Evolutionary conservation across 2,888 invertebrate species (phyloP).

Genomic region (Eupithecia pulchellata): DNA sequence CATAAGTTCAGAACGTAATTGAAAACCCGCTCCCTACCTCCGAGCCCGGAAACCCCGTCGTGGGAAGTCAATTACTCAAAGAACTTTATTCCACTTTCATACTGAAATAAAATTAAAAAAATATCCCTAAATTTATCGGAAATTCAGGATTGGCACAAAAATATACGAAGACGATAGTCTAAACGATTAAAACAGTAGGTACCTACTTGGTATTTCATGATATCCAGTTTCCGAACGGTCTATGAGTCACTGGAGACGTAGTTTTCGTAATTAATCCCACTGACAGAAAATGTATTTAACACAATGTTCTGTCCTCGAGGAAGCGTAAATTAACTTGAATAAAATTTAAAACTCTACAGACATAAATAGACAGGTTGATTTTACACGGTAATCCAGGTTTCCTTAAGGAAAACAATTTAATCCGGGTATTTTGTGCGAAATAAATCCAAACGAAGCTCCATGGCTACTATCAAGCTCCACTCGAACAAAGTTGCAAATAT

Average conservation of each 20-base stretch:
- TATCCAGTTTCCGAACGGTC: conserved; percentile 7
- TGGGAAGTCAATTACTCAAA: conserved; percentile 23
- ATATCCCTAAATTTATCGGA: conserved; percentile 5
- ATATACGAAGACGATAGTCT: background rate
- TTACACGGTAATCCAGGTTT: conserved; percentile 38
- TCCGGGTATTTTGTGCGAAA: conserved; percentile 39
- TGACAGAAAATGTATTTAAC: conserved; percentile 10
- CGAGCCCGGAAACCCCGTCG: conserved; percentile 23
- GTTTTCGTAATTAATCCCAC: conserved; percentile 28
- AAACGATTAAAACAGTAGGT: background rate
- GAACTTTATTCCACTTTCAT: conserved; percentile 17
- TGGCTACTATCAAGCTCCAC: conserved; percentile 38
- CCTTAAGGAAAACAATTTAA: conserved; percentile 39
- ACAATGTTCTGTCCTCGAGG: background rate
- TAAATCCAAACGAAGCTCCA: conserved; percentile 38
- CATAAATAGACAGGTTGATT: conserved; percentile 31
- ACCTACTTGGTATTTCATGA: conserved; percentile 9
- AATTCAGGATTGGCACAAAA: background rate
- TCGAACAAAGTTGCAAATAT: conserved; percentile 40
- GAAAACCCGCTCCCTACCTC: conserved; percentile 23
- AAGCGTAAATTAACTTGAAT: conserved; percentile 21
- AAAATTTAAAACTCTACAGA: conserved; percentile 25
- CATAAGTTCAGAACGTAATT: conserved; percentile 23
- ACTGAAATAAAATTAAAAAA: background rate
- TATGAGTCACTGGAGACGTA: conserved; percentile 39